Percentiles rank a stretch among this genome's conserved stretches.
Evolutionary conservation across 2,113 vertebrate genomes (phyloP).

Genomic region (Oncorhynchus tshawytscha): DNA sequence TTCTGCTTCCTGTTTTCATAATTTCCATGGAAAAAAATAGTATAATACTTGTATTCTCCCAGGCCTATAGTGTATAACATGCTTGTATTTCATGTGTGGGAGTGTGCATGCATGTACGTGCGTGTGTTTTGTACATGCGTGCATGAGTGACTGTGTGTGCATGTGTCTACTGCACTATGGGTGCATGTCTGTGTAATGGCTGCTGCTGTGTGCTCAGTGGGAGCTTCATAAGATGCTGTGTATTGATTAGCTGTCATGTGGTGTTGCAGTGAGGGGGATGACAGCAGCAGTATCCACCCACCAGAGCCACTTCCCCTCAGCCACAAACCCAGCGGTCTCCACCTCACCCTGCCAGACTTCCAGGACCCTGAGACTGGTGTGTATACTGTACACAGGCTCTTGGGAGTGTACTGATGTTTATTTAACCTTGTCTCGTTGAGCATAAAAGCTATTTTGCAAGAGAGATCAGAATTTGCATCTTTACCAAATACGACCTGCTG

Average conservation of each 20-base stretch:
- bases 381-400: slow-evolving; percentile 25
- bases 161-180: background rate
- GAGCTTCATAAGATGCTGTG: background rate
- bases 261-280: slow-evolving; percentile 85
- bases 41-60: too few relatives aligned
- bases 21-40: too few relatives aligned
- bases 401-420: background rate
- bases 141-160: background rate
- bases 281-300: slow-evolving; percentile 79
- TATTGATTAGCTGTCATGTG: slow-evolving; percentile 3
- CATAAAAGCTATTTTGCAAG: too few relatives aligned
- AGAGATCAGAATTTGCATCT: too few relatives aligned
- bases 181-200: background rate
- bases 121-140: background rate
- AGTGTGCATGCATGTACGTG: slow-evolving; percentile 5
- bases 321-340: slow-evolving; percentile 80
- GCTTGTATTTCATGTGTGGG: slow-evolving; percentile 1
- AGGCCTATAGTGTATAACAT: too few relatives aligned
- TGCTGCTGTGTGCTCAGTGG: background rate
- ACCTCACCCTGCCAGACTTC: slow-evolving; percentile 89
- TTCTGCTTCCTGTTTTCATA: too few relatives aligned
- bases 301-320: slow-evolving; percentile 71
- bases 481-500: too few relatives aligned
- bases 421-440: too few relatives aligned
- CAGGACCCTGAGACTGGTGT: slow-evolving; percentile 87